Percentiles rank a stretch among this genome's conserved stretches.
Conservation (phyloP, 2,888 invertebrate species). For the Strigamia crassipes region DNA sequence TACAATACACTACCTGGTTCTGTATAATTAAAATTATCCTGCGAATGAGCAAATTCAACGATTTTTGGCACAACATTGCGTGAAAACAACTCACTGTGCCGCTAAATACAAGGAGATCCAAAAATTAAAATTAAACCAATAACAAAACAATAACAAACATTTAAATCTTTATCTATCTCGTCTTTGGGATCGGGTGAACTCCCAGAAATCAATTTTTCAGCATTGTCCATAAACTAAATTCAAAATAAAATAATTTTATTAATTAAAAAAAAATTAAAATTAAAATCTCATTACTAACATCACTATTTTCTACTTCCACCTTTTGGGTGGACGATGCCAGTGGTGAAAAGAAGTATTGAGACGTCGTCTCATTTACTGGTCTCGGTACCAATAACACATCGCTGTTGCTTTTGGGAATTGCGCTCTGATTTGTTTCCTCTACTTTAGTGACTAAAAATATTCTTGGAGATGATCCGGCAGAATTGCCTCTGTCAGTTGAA, state of each 20-base stretch:
- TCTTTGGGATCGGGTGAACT: not conserved
- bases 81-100: not conserved
- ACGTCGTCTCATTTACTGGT: not conserved
- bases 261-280: not conserved
- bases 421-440: not conserved
- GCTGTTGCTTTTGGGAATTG: not conserved
- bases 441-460: not conserved
- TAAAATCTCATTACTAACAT: not conserved
- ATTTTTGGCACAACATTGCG: not conserved
- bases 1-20: not conserved
- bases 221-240: not conserved
- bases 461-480: not conserved
- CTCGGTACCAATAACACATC: not conserved
- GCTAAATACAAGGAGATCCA: not conserved
- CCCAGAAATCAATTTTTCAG: slow-evolving; percentile 1
- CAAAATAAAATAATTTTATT: not conserved
- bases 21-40: not conserved
- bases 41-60: not conserved
- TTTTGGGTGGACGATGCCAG: not conserved
- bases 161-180: not conserved
- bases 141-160: not conserved
- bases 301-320: not conserved
- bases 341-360: not conserved
- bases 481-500: too few species aligned
- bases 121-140: not conserved